Evolutionary conservation across 2,888 invertebrate species (phyloP).

Genomic region (Eulithis testata): DNA sequence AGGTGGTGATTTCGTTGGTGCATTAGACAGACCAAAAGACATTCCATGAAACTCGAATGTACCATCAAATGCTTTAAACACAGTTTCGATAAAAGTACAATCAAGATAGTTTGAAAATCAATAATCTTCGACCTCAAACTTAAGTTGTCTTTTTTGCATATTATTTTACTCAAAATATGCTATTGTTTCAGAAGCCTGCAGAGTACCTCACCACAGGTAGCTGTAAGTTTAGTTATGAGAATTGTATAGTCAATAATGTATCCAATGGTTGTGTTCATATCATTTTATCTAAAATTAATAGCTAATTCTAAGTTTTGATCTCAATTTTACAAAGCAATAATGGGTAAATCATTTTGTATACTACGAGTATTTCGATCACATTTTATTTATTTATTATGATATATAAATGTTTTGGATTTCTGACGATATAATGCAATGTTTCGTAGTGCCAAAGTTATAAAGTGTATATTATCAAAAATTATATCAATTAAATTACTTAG

Average conservation of each 20-base stretch:
- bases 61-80: too few relatives aligned
- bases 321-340: constrained; percentile 35
- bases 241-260: constrained; percentile 39
- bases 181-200: constrained; percentile 69
- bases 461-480: constrained; percentile 12
- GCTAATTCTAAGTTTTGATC: constrained; percentile 29
- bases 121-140: too few relatives aligned
- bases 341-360: constrained; percentile 16
- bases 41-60: not conserved
- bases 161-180: too few relatives aligned
- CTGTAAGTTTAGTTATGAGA: constrained; percentile 42
- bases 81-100: too few relatives aligned
- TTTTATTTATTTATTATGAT: not conserved
- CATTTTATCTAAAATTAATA: constrained; percentile 27
- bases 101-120: too few relatives aligned
- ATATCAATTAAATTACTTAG: constrained; percentile 11
- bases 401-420: not conserved
- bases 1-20: not conserved
- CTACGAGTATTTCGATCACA: not conserved
- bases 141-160: too few relatives aligned
- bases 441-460: constrained; percentile 20
- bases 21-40: not conserved
- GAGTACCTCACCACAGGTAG: constrained; percentile 78
- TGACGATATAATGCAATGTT: constrained; percentile 3
- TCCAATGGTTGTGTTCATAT: constrained; percentile 65